Base-by-base conservation (phyloP, 2,113 vertebrate species). In the Anhinga anhinga region DNA sequence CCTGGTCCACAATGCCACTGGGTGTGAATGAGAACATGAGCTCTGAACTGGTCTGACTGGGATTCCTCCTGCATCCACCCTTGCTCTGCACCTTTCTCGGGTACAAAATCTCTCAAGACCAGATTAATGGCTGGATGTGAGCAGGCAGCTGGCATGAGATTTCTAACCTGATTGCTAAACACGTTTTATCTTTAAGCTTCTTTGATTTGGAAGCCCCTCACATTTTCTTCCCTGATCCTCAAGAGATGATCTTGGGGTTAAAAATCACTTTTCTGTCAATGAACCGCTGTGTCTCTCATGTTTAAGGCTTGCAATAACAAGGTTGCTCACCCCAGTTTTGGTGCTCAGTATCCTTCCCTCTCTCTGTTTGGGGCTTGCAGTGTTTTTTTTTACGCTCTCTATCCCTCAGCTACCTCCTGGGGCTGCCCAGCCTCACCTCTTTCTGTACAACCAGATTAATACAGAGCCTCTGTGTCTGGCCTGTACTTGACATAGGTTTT, bases 361-460 rank as follows among this genome's bases (percentile, higher is more conserved):
- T 62, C 13, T 38, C 58, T 1, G 2, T 18, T 2, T 86, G 44
- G 38, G 32, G 11, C 25, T 56, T 67, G 22, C 29, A 70, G 49
- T 10, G 25, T 58, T 63, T 62, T 22, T 19, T 22, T 19, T 8
- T 76, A 26, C 4, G 30, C 30, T 52, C 32, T 63, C 50, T 66
- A 44, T 55, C 13, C 13, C 5, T 5, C 5, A 0, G 2, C 13
- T 47, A 18, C 26, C 13, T 56, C 25, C 15, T 3, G 5, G 25
- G 38, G 22, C 62, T 84, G 62, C 30, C 26, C 34, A 70, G 10
- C 29, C 26, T 42, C 7, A 17, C 27, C 13, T 52, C 42, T 10
- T 79, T n/a, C 45, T 55, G 20, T 73, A 45, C 29, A 69, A n/a
- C 11, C 15, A 47, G 21, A 63, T 36, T 63, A 63, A 63, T 17